Evolutionary conservation across 1,140 invertebrate species (phyloP).

Genomic region (Papilio xuthus): DNA sequence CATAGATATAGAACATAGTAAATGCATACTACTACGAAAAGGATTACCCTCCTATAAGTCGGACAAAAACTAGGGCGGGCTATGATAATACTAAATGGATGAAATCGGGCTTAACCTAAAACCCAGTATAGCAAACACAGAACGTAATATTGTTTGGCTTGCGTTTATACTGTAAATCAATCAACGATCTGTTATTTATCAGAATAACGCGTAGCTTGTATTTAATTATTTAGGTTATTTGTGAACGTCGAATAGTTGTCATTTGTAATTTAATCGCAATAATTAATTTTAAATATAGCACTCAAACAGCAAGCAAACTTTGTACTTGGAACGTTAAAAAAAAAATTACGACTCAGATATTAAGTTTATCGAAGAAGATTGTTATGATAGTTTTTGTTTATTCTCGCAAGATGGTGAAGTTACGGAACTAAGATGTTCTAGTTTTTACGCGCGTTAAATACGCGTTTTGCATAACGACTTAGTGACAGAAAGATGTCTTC

Average conservation of each 20-base stretch:
- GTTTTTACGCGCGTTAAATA: slow-evolving; percentile 11
- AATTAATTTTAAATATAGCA: background rate
- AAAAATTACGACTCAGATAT: background rate
- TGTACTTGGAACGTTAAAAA: too few relatives aligned
- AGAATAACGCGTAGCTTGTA: background rate
- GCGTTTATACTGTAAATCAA: slow-evolving; percentile 6
- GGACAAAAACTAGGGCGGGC: too few relatives aligned
- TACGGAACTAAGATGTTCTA: background rate
- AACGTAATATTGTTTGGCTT: background rate
- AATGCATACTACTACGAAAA: too few relatives aligned
- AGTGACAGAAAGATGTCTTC: slow-evolving; percentile 17
- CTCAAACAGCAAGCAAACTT: too few relatives aligned
- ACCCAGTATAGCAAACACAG: background rate
- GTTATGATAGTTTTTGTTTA: background rate
- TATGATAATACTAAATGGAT: background rate
- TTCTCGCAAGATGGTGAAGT: slow-evolving; percentile 4
- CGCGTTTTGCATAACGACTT: slow-evolving; percentile 7
- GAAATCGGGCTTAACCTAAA: background rate
- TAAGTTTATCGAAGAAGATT: background rate
- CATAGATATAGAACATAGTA: too few relatives aligned
- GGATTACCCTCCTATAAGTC: too few relatives aligned
- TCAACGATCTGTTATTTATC: background rate
- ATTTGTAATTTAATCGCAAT: slow-evolving; percentile 2
- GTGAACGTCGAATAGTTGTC: background rate
- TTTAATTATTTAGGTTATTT: slow-evolving; percentile 7